Percentiles rank a stretch among this genome's conserved stretches.
Evolutionary conservation across 2,888 invertebrate species (phyloP).

Genomic region (Rutpela maculata): DNA sequence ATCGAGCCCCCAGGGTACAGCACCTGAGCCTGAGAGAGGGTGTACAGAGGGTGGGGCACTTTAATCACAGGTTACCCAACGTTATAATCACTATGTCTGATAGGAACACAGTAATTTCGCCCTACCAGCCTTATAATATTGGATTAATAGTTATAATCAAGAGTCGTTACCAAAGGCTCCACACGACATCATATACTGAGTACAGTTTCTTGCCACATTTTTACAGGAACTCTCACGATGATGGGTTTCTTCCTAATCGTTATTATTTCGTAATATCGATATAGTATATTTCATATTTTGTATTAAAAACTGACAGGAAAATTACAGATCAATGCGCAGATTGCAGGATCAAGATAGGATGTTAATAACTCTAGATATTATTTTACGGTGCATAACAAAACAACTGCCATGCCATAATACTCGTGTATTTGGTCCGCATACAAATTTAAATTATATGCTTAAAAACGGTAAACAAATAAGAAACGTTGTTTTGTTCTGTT

Average conservation of each 20-base stretch:
- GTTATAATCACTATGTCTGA: constrained; percentile 56
- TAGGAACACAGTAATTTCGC: constrained; percentile 58
- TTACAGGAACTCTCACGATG: constrained; percentile 41
- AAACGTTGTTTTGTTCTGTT: too few species aligned
- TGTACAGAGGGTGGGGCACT: constrained; percentile 56
- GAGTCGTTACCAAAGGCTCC: constrained; percentile 51
- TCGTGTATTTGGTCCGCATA: too few species aligned
- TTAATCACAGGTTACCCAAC: constrained; percentile 59
- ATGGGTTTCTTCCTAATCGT: constrained; percentile 42
- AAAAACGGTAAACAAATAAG: too few species aligned
- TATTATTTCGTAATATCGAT: constrained; percentile 44
- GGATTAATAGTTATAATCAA: constrained; percentile 61
- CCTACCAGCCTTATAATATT: constrained; percentile 58
- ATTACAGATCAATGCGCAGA: constrained; percentile 38
- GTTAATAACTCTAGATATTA: constrained; percentile 17
- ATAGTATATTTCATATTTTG: constrained; percentile 42
- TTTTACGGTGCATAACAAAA: background rate
- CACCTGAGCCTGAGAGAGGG: constrained; percentile 54
- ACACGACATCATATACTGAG: constrained; percentile 49
- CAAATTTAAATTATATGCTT: too few species aligned
- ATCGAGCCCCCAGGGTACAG: constrained; percentile 52
- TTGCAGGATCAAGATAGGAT: constrained; percentile 16
- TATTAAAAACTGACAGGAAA: constrained; percentile 47
- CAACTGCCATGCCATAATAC: too few species aligned
- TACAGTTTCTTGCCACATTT: constrained; percentile 40